Percentiles rank a stretch among this genome's conserved stretches.
Conservation (phyloP, 2,797 vertebrate species). For the Pterois miles region DNA sequence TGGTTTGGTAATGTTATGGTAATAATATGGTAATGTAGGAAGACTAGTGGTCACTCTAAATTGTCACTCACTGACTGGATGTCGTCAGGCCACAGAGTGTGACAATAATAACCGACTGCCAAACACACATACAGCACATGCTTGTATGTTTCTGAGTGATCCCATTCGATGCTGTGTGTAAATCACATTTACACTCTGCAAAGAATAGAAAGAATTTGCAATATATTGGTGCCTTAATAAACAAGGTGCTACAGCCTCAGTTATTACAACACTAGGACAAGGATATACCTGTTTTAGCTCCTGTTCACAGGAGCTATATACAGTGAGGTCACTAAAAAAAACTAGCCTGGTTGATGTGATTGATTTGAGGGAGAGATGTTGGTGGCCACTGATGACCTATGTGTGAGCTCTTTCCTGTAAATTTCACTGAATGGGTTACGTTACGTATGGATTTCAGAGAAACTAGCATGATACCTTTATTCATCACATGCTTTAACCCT, state of each 20-base stretch:
- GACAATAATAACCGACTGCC: too few species aligned
- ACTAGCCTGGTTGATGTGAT: neutral
- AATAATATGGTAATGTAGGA: conserved; percentile 54
- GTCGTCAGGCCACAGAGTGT: too few species aligned
- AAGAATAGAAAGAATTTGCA: neutral
- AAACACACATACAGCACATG: too few species aligned
- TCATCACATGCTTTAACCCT: neutral
- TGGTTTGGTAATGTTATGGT: conserved; percentile 51
- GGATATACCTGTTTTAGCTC: neutral
- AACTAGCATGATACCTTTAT: conserved; percentile 1
- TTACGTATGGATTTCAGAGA: conserved; percentile 25
- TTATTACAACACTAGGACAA: conserved; percentile 8
- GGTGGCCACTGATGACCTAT: conserved; percentile 8
- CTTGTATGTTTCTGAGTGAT: too few species aligned
- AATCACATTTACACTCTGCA: neutral
- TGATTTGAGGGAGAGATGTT: neutral
- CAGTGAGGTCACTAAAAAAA: neutral
- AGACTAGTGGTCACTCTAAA: conserved; percentile 23
- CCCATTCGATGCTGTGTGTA: too few species aligned
- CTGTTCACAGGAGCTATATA: conserved; percentile 5
- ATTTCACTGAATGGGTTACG: neutral
- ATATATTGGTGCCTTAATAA: neutral
- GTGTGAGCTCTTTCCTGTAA: conserved; percentile 22
- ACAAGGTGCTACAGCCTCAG: neutral
- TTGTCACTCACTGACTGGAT: conserved; percentile 31